Percentiles rank a stretch among this genome's conserved stretches.
Conservation (phyloP, 1,140 invertebrate genomes). For the Drosophila sulfurigaster region DNA sequence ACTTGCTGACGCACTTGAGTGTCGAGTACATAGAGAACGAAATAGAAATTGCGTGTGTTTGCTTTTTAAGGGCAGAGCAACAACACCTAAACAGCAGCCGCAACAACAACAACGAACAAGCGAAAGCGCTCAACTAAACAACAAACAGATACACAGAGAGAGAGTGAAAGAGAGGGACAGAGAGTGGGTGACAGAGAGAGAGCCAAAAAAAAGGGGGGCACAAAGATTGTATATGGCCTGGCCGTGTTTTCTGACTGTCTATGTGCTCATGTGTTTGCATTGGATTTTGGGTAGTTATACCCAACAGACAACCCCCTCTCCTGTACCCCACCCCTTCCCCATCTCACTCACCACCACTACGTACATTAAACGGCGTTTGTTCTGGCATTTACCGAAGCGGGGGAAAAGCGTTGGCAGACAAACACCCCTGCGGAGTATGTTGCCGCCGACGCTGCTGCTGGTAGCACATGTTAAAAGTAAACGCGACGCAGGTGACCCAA, state of each 20-base stretch:
- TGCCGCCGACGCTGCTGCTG: constrained; percentile 33
- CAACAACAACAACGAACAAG: constrained; percentile 45
- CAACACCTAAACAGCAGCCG: constrained; percentile 23
- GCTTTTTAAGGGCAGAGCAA: constrained; percentile 36
- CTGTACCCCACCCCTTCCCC: background rate
- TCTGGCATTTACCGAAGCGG: constrained; percentile 50
- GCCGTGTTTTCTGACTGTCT: constrained; percentile 5
- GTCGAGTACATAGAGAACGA: constrained; percentile 39
- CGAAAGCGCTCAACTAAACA: constrained; percentile 44
- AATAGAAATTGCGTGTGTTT: constrained; percentile 76
- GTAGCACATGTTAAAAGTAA: constrained; percentile 76
- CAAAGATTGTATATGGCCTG: constrained; percentile 35
- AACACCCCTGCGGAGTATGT: constrained; percentile 29
- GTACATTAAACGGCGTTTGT: constrained; percentile 67
- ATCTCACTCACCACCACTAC: constrained; percentile 22
- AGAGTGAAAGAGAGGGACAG: constrained; percentile 19
- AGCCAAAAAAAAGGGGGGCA: constrained; percentile 24
- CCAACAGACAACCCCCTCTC: constrained; percentile 1
- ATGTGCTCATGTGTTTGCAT: constrained; percentile 50
- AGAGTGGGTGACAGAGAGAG: background rate
- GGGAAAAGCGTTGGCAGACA: constrained; percentile 15
- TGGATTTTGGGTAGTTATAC: constrained; percentile 58
- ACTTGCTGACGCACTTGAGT: constrained; percentile 14
- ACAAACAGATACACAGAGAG: constrained; percentile 1
- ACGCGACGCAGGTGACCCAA: constrained; percentile 53